Base-by-base conservation (phyloP, 2,888 invertebrate species). In the Agrotis puta region DNA sequence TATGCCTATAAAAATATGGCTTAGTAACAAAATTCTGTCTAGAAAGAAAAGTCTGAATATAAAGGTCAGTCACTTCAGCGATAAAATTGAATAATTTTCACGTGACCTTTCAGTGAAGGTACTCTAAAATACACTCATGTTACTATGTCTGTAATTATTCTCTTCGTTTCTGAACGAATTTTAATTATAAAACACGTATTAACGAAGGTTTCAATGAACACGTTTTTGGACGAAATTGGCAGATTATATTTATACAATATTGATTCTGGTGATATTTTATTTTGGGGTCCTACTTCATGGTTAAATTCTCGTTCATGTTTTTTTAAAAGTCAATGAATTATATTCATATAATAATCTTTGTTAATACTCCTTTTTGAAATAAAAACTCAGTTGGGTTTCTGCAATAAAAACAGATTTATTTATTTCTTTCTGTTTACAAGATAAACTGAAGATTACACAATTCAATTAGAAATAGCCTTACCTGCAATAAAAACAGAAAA, bases 81-180 rank as follows among this genome's bases (percentile, higher is more conserved):
- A 61, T 53, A 73, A 45, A 73, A 68, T 61, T 39, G 5, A 64
- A 53, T 39, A 50, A 47, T 59, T 50, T 62, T 57, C 13, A 11
- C 11, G 4, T 64, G 68, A 79, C 79, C 79, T 77, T 77, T 77
- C 5, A 50, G 24, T 39, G 24, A 47, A 54, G 22, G 50, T 57
- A 22, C 24, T 63, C 24, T 24, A 24, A 45, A 64, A 61, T 78
- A 68, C 0, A 56, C 24, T 56, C 20, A 22, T 54, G 51, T 66
- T 39, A 72, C 43, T 27, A 43, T 13, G 43, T 13, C 18, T 20
- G 11, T 53, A 33, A 78, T 56, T 56, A 61, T 14, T 22, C n/a
- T 18, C n/a, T 20, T 56, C 56, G 11, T 33, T 57, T 48, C 43
- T 24, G 58, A 70, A 13, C 54, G 43, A 2, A 71, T 47, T 51